Evolutionary conservation across 1,140 invertebrate species (phyloP).

Genomic region (Drosophila arizonae): DNA sequence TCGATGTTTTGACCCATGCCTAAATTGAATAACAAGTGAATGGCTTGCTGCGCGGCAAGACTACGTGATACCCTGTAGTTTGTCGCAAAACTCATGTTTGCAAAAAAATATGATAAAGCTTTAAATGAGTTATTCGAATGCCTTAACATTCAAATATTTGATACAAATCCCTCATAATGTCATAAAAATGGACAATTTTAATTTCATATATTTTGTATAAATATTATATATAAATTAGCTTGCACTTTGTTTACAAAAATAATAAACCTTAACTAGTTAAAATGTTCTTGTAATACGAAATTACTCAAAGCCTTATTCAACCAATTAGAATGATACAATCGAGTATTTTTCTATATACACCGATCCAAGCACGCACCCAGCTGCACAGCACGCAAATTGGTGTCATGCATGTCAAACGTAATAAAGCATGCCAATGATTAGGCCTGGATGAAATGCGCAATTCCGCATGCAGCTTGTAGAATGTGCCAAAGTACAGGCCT

Average conservation of each 20-base stretch:
- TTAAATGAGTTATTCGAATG: too few relatives aligned
- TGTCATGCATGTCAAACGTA: constrained; percentile 46
- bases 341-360: background rate
- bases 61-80: constrained; percentile 7
- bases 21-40: constrained; percentile 34
- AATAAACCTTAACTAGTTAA: too few relatives aligned
- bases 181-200: too few relatives aligned
- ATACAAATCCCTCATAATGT: too few relatives aligned
- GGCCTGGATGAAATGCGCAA: constrained; percentile 32
- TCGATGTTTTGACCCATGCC: constrained; percentile 5
- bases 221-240: too few relatives aligned
- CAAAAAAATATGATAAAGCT: background rate
- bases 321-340: constrained; percentile 2
- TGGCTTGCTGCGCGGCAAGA: constrained; percentile 2
- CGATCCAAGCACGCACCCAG: constrained; percentile 16
- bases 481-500: constrained; percentile 1
- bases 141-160: too few relatives aligned
- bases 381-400: constrained; percentile 14
- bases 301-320: background rate
- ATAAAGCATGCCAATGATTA: constrained; percentile 44
- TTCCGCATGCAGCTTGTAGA: constrained; percentile 11
- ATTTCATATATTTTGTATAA: too few relatives aligned
- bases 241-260: too few relatives aligned
- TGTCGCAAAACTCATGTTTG: too few relatives aligned
- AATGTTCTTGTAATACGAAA: too few relatives aligned